Base-by-base conservation (phyloP, 2,797 vertebrate genomes). In the Rhyacichthys aspro region DNA sequence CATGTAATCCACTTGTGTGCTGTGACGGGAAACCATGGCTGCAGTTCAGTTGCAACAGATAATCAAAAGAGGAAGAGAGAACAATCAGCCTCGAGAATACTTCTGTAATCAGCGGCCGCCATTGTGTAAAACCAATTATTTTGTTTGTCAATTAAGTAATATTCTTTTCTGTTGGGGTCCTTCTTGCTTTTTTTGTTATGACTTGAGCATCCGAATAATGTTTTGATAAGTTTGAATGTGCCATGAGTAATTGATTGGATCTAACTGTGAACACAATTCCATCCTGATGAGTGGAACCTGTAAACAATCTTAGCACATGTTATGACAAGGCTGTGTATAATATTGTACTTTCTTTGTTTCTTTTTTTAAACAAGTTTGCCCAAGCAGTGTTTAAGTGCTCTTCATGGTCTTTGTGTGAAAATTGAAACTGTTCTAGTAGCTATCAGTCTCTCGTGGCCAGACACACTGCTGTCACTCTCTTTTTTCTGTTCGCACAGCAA, bases 331-430 rank as follows among this genome's bases (percentile, higher is more conserved):
- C 9, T 37, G 7, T 23, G 17, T 41, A 7, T 11, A 42, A 37
- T 32, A 11, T 14, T 42, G 32, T 37, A 43, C 50, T 0, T 41
- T 54, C n/a, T 44, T 47, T n/a, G n/a, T n/a, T 7, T 14, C 44
- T 17, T 44, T 4, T 39, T 44, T 11, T 8, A 14, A 52, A 53
- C 15, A 19, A 8, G 19, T 50, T 49, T 49, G 43, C 45, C 49
- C 17, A 12, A 53, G 34, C 37, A 37, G 37, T 9, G 7, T 56
- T 47, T n/a, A n/a, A n/a, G n/a, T n/a, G n/a, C n/a, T n/a, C n/a
- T n/a, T n/a, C n/a, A n/a, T n/a, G n/a, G n/a, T 38, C 37, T 65
- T 53, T 54, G 46, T 55, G 68, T 72, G 69, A 73, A 76, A 83
- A 72, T 59, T 66, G 46, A 72, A 55, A 67, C 66, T 36, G 9